phyloP scores from a whole-genome alignment of 2,797 vertebrate genomes.

The Siniperca undulata region DNA sequence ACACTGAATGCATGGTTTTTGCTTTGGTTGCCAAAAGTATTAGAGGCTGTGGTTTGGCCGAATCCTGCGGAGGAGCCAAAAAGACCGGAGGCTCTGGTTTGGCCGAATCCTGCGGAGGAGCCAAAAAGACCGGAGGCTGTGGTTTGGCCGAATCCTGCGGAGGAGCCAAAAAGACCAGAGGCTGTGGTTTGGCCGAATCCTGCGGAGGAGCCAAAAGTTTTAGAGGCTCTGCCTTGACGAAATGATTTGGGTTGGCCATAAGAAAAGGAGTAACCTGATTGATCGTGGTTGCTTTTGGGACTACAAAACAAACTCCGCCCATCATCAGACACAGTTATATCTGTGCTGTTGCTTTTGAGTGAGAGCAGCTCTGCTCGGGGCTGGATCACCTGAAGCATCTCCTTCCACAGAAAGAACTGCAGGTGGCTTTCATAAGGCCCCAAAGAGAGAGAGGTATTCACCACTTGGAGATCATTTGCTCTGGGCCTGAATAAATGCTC shows the following conservation, averaged over 20 bases:
- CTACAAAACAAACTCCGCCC: constrained; percentile 21
- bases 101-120: too few relatives aligned
- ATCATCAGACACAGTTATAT: constrained; percentile 35
- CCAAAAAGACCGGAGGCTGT: background rate
- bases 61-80: too few relatives aligned
- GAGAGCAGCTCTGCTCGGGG: constrained; percentile 42
- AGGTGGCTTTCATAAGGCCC: constrained; percentile 74
- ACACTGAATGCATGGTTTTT: constrained; percentile 2
- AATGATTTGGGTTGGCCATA: too few relatives aligned
- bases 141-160: fast-evolving
- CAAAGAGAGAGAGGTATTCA: constrained; percentile 47
- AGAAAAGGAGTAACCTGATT: fast-evolving
- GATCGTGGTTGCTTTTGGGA: too few relatives aligned
- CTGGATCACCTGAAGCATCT: constrained; percentile 70
- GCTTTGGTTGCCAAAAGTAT: too few relatives aligned
- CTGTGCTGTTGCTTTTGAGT: background rate
- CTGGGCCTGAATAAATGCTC: constrained; percentile 9
- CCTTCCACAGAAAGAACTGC: constrained; percentile 78
- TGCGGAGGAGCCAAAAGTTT: too few relatives aligned
- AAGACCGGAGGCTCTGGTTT: too few relatives aligned
- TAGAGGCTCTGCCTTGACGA: too few relatives aligned
- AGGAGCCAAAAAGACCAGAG: fast-evolving
- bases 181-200: too few relatives aligned
- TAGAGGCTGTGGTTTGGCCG: too few relatives aligned
- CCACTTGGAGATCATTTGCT: constrained; percentile 39